These are phyloP conservation scores for Leptopilina boulardi DNA, from an alignment of 1,140 invertebrate species.

Conservation along the genomic window DNA sequence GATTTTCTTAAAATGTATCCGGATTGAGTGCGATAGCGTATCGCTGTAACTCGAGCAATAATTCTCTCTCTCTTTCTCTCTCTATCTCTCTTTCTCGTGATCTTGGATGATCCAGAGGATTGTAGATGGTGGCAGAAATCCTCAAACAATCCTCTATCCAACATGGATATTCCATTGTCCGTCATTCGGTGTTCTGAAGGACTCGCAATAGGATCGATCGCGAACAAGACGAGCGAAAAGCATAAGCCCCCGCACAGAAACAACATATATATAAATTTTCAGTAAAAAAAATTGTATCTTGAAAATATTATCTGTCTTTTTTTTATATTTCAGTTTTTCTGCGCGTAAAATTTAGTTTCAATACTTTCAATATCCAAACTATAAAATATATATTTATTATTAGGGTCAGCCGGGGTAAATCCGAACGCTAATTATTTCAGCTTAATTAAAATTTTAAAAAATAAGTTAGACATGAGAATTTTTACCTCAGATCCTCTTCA, in stretches of 20 bases:
- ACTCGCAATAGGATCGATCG: background rate
- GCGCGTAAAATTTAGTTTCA: no score
- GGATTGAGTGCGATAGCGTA: background rate
- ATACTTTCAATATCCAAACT: no score
- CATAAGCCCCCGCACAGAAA: constrained; percentile 2
- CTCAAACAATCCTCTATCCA: constrained; percentile 40
- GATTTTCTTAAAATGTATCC: constrained; percentile 17
- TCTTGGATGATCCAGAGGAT: constrained; percentile 13
- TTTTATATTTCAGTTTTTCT: no score
- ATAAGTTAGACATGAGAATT: no score
- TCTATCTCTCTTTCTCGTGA: background rate
- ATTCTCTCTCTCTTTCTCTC: background rate
- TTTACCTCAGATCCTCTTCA: no score
- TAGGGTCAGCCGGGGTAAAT: no score
- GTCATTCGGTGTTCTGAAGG: background rate
- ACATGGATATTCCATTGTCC: constrained; percentile 48
- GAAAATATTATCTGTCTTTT: no score
- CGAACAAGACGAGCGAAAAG: constrained; percentile 10
- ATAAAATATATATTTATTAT: no score
- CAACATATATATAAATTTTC: background rate
- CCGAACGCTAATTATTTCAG: no score
- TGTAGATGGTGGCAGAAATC: constrained; percentile 42
- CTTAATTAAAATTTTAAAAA: no score
- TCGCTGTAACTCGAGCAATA: background rate
- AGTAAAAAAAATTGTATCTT: no score